Conservation (phyloP, 2,888 invertebrate genomes). For the Nomada flava region DNA sequence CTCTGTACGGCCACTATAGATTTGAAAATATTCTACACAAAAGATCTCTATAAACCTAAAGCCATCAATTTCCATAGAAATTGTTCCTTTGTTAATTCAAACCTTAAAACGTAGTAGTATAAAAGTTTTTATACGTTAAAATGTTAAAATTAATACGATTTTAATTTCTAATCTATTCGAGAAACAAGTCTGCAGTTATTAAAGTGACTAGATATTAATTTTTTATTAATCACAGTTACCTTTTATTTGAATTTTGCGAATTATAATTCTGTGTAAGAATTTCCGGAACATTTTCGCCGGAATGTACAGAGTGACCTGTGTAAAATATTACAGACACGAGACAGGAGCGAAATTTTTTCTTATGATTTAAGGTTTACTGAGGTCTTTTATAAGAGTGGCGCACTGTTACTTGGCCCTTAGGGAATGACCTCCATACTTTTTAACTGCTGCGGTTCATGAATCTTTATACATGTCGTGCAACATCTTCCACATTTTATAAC, state of each 20-base stretch:
- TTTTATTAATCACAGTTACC: too few relatives aligned
- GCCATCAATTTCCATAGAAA: neutral
- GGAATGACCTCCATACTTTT: neutral
- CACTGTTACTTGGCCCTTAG: slow-evolving; percentile 3
- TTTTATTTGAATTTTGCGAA: too few relatives aligned
- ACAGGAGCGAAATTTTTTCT: neutral
- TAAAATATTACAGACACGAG: slow-evolving; percentile 5
- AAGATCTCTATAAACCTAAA: neutral
- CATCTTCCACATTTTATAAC: neutral
- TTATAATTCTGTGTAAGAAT: neutral
- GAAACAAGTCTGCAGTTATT: too few relatives aligned
- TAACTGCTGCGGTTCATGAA: slow-evolving; percentile 1
- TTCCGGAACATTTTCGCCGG: neutral
- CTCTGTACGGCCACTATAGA: neutral
- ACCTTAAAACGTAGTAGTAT: too few relatives aligned
- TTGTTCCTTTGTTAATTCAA: neutral
- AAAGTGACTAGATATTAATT: too few relatives aligned
- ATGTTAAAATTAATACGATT: too few relatives aligned
- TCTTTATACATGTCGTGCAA: neutral
- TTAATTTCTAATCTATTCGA: too few relatives aligned
- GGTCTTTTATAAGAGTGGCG: neutral
- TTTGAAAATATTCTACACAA: neutral
- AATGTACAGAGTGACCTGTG: neutral
- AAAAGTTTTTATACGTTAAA: too few relatives aligned
- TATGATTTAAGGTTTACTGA: neutral